Evolutionary conservation across 1,140 invertebrate species (phyloP).

Genomic region (Streblospio benedicti): DNA sequence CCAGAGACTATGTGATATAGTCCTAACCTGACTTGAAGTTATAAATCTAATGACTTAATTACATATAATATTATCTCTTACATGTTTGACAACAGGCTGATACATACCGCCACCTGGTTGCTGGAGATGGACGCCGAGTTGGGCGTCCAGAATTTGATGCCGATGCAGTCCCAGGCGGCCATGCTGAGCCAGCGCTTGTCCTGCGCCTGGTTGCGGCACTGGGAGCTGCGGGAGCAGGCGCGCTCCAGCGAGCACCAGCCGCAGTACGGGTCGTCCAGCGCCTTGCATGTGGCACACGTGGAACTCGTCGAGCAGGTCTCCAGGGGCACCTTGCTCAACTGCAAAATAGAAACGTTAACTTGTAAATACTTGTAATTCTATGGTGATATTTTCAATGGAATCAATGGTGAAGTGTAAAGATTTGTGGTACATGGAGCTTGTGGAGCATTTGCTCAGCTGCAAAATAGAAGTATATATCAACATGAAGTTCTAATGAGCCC

Average conservation of each 20-base stretch:
- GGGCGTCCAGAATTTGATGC: background rate
- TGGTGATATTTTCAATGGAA: no score
- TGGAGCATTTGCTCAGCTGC: no score
- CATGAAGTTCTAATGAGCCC: no score
- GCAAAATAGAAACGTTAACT: background rate
- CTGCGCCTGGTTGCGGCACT: no score
- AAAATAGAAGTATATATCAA: no score
- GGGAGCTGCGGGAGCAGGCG: conserved; percentile 59
- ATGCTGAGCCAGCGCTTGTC: no score
- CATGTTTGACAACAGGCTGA: background rate
- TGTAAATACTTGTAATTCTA: no score
- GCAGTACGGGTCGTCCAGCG: conserved; percentile 88
- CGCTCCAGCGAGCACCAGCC: conserved; percentile 96
- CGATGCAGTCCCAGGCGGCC: background rate
- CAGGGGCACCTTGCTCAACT: background rate
- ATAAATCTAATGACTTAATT: background rate
- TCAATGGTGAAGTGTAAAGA: no score
- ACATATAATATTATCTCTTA: background rate
- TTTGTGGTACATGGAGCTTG: no score
- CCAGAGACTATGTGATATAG: no score
- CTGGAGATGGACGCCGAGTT: background rate
- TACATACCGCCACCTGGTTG: background rate
- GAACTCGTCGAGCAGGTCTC: conserved; percentile 53
- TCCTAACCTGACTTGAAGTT: no score
- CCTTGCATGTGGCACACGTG: conserved; percentile 81